Evolutionary conservation across 2,113 vertebrate species (phyloP), one percentile per base, ranked within the genome.

Genomic region (Nothoprocta pentlandii): DNA sequence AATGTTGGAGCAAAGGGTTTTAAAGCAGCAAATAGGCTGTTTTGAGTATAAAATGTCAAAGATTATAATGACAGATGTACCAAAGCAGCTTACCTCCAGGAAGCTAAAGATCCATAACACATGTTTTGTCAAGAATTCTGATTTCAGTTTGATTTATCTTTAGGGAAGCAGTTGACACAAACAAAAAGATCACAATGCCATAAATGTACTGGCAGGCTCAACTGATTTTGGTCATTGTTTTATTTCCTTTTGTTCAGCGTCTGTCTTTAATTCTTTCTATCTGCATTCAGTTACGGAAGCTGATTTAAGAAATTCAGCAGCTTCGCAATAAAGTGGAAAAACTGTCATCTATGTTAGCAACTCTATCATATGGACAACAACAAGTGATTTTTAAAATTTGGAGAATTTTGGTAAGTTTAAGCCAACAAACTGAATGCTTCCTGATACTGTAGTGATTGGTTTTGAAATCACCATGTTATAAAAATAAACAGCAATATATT

Each of bases 341-440:
- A 34, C 1, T 56, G 9, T 4, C 70, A 7, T 39, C 4, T 1
- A 28, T n/a, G 4, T 61, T 82, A 80, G 15, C n/a, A 85, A 46
- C 12, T 39, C 21, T 22, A 26, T 89, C 34, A 23, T 41, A 47
- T 14, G 12, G 30, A 53, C 89, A 51, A n/a, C 6, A n/a, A 15
- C 56, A 61, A 61, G 6, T 28, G 32, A 13, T 73, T 73, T 92
- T 92, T 81, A 39, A 23, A 80, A 51, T 85, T 87, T 76, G 59
- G 36, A 91, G 76, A 58, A 49, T 70, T 67, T 61, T 61, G 41
- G 2, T 51, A 80, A 51, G 6, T 39, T 7, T 23, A 78, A 26
- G 8, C 20, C 39, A 90, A 32, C 8, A 70, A 49, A 63, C 46
- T 49, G 34, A 59, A 80, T 26, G 30, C 12, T 82, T 80, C 42